A percentile compares a stretch with the other conserved stretches of the same genome.
Evolutionary conservation across 2,888 invertebrate genomes (phyloP).

Genomic region (Lasius platythorax): DNA sequence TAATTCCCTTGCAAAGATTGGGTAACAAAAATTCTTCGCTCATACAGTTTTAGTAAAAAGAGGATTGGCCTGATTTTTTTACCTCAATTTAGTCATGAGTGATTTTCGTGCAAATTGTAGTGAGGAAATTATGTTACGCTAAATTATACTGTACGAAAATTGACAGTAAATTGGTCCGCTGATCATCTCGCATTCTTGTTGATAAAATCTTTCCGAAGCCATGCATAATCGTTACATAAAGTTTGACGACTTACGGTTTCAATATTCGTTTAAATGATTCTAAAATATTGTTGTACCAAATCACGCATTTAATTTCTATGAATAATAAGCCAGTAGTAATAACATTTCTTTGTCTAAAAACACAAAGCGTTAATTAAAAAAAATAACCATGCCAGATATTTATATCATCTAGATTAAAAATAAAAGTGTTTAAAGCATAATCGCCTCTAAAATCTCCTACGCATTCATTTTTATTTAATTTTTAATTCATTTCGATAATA

Average conservation of each 20-base stretch:
- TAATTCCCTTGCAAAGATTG: not conserved
- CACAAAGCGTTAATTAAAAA: not conserved
- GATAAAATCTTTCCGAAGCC: conserved; percentile 40
- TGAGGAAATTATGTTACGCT: conserved; percentile 11
- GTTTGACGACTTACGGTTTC: conserved; percentile 20
- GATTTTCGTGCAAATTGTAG: not conserved
- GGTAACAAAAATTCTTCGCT: not conserved
- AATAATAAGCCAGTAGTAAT: not conserved
- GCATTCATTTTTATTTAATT: not conserved
- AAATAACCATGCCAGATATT: conserved; percentile 12
- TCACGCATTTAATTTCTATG: not conserved
- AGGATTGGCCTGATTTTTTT: not conserved
- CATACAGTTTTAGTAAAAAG: conserved; percentile 15
- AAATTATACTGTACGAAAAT: conserved; percentile 41
- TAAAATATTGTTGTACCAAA: not conserved
- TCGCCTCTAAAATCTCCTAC: not conserved
- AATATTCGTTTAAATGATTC: not conserved
- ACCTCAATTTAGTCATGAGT: conserved; percentile 15
- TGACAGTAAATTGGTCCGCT: conserved; percentile 34
- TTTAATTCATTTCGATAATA: not conserved
- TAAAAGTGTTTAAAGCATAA: not conserved
- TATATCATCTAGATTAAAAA: not conserved
- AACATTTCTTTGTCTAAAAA: not conserved
- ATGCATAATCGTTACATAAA: conserved; percentile 22
- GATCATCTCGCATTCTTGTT: conserved; percentile 36